Conservation (phyloP, 1,140 invertebrate species). For the Leptoteleia sp. region DNA sequence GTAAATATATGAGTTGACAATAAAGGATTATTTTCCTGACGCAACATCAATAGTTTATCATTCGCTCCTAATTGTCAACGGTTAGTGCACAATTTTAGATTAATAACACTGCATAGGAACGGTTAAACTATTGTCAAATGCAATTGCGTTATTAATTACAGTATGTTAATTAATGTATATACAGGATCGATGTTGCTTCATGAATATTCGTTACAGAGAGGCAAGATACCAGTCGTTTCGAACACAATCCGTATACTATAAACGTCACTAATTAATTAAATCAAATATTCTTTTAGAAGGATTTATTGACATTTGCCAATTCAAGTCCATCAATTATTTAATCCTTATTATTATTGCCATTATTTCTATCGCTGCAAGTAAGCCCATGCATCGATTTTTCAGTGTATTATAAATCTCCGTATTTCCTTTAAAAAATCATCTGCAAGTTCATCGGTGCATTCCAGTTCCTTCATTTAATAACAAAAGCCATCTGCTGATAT, state of each 20-base stretch:
- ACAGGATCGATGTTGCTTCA: conserved; percentile 1
- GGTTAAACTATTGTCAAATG: neutral
- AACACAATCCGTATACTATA: conserved; percentile 3
- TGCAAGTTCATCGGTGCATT: too few species aligned
- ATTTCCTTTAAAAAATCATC: too few species aligned
- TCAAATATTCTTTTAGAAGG: neutral
- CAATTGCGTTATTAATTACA: conserved; percentile 14
- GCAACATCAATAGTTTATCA: neutral
- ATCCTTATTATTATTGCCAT: neutral
- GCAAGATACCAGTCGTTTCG: conserved; percentile 6
- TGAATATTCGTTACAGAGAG: conserved; percentile 8
- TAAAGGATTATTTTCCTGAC: too few species aligned
- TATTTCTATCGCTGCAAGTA: neutral
- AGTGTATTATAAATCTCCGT: too few species aligned
- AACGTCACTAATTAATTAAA: conserved; percentile 11
- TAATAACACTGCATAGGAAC: neutral
- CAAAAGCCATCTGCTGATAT: too few species aligned
- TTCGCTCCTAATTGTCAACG: neutral
- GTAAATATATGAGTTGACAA: too few species aligned
- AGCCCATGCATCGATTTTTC: too few species aligned
- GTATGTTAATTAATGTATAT: conserved; percentile 6
- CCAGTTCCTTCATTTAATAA: too few species aligned
- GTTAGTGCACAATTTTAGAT: neutral
- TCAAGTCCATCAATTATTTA: neutral
- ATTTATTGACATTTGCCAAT: conserved; percentile 12